phyloP scores from a whole-genome alignment of 2,113 vertebrate species.

The Microcebus lehilahytsara region DNA sequence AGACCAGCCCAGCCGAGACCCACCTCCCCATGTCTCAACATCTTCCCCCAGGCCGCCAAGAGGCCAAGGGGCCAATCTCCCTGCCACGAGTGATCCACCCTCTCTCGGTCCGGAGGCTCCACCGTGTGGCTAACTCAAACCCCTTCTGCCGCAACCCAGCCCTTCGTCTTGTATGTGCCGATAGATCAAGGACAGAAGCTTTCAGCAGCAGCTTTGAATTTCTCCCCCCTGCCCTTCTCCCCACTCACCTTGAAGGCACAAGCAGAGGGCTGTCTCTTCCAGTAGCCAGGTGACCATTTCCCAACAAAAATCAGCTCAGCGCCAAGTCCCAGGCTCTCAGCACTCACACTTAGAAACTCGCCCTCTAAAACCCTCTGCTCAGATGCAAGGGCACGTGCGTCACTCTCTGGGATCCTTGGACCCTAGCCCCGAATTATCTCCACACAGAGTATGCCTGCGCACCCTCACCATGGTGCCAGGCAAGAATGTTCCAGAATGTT shows the following conservation, averaged over 20 bases:
- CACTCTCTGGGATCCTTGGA: not conserved
- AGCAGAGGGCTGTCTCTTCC: not conserved
- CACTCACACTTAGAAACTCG: not conserved
- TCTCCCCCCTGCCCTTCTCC: not conserved
- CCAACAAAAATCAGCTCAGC: not conserved
- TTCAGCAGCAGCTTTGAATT: not conserved
- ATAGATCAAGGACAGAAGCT: not conserved
- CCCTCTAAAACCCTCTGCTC: not conserved
- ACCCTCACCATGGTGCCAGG: not conserved
- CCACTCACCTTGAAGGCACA: not conserved
- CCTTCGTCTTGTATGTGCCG: not conserved
- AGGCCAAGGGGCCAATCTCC: not conserved
- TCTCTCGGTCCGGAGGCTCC: not conserved
- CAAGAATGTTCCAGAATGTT: not conserved
- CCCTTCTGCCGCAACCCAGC: not conserved
- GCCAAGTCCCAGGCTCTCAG: not conserved
- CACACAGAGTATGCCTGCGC: not conserved
- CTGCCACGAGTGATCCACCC: not conserved
- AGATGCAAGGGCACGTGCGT: not conserved
- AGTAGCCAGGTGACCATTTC: not conserved
- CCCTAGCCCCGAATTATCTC: not conserved
- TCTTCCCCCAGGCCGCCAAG: not conserved
- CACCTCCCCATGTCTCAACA: not conserved
- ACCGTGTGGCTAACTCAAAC: not conserved
- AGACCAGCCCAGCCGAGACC: not conserved